Evolutionary conservation across 2,888 invertebrate genomes (phyloP).

Genomic region (Allophyes oxyacanthae): DNA sequence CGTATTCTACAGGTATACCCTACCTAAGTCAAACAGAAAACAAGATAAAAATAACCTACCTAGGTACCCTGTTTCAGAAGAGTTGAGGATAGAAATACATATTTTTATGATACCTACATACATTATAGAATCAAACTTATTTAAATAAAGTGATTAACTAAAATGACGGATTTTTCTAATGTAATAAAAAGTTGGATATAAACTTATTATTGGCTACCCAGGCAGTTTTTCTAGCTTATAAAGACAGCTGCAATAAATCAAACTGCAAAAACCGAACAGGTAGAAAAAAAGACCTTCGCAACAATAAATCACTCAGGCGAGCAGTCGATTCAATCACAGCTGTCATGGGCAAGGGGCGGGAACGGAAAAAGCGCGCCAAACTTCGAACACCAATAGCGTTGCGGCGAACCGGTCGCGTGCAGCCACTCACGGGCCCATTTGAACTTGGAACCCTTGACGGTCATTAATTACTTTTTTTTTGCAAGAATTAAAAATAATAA

Average conservation of each 20-base stretch:
- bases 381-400: conserved; percentile 84
- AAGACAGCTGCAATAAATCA: conserved; percentile 77
- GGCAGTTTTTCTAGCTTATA: conserved; percentile 45
- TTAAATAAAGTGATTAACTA: too few species aligned
- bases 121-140: too few species aligned
- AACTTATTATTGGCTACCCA: conserved; percentile 42
- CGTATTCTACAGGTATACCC: too few species aligned
- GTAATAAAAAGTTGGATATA: conserved; percentile 29
- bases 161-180: conserved; percentile 5
- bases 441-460: conserved; percentile 83
- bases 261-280: conserved; percentile 69
- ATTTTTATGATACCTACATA: too few species aligned
- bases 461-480: conserved; percentile 73
- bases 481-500: conserved; percentile 58
- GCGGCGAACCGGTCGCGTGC: conserved; percentile 67
- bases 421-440: conserved; percentile 82
- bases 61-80: too few species aligned
- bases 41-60: too few species aligned
- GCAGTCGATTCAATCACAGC: conserved; percentile 85
- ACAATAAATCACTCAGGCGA: conserved; percentile 84
- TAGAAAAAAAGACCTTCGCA: conserved; percentile 70
- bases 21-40: too few species aligned
- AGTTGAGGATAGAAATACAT: too few species aligned
- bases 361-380: conserved; percentile 86
- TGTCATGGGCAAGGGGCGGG: conserved; percentile 85